Evolutionary conservation across 2,113 vertebrate species (phyloP), one percentile per base, ranked within the genome.

Genomic region (Trematocara stigmaticum): DNA sequence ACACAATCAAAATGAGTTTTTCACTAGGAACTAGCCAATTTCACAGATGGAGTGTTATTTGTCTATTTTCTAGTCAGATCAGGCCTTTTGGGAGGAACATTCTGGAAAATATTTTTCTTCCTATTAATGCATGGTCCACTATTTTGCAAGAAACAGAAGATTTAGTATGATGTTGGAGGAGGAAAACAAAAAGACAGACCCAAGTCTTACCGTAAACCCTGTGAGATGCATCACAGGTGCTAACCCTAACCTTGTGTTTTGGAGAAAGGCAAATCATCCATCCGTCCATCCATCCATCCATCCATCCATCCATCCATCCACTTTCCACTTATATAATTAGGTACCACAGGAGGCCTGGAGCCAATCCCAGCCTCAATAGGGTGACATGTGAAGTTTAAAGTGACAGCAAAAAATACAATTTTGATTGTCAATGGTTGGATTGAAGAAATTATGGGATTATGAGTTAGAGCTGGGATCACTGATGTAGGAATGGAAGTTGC

Each of bases 1-100:
- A 69, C n/a, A 26, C 12, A 26, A 69, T 69, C n/a, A 69, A 45
- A 69, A 2, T 26, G 20, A 26, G 35, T 66, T 5, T 66, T 40
- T 66, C 4, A 7, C n/a, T 0, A 23, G 18, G 35, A 12, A 40
- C 6, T 61, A 61, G 10, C 6, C 0, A 40, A 0, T 20, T 66
- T 40, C 10, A 40, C 59, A 64, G 59, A 35, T 6, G 31, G 31
- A 64, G 35, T 38, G 13, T 12, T 66, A 66, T 40, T 40, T 20
- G 34, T 66, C 34, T n/a, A 1, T 18, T 61, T 56, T 13, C 23
- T 56, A 5, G 23, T 13, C 6, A 26, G 55, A 66, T 6, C 35
- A 42, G 61, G 61, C 4, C n/a, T 66, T 66, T 66, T 40, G 4
- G 61, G 11, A 5, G 11, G 11, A 13, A 40, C 61, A 66, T 12